Base-by-base conservation (phyloP, 2,113 vertebrate species). In the Gavia stellata region DNA sequence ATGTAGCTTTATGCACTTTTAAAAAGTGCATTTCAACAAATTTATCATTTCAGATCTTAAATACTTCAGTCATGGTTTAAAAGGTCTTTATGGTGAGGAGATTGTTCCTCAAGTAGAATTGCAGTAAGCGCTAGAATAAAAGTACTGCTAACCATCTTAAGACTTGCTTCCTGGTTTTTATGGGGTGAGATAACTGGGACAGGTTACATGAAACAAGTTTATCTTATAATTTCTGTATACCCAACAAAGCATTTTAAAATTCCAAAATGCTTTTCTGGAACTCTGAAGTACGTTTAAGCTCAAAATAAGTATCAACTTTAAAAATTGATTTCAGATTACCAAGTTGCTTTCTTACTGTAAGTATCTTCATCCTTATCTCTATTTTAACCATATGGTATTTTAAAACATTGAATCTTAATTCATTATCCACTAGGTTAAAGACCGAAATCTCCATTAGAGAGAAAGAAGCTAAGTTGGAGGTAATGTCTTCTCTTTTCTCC, bases 381-480 rank as follows among this genome's bases (percentile, higher is more conserved):
- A 2, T 68, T 87, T 81, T 62, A 40, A 20, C 65, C 29, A 17
- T 58, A 7, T 12, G 40, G 19, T 53, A 28, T 89, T 84, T 81
- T 72, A 93, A 96, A 95, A 88, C 74, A 72, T 89, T 77, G 20
- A 78, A 68, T 95, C 56, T 81, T 91, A 84, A 94, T 97, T 97
- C 45, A 21, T 96, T 97, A 93, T 96, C 91, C 45, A 97, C 44
- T 92, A 97, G 94, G 95, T 95, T 97, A 86, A 97, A 94, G 97
- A 86, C 84, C 1, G 9, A 96, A 94, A 81, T 92, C 79, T 62
- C 81, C 74, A 58, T 73, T 84, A 92, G 82, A 55, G 75, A 94
- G 88, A 88, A 68, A 84, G 86, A 96, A 94, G 83, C 87, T 80
- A 53, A 94, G 14, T 58, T 90, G 79, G 90, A 97, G 97, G 97